phyloP scores from a whole-genome alignment of 2,797 vertebrate genomes.

The Tadarida brasiliensis region DNA sequence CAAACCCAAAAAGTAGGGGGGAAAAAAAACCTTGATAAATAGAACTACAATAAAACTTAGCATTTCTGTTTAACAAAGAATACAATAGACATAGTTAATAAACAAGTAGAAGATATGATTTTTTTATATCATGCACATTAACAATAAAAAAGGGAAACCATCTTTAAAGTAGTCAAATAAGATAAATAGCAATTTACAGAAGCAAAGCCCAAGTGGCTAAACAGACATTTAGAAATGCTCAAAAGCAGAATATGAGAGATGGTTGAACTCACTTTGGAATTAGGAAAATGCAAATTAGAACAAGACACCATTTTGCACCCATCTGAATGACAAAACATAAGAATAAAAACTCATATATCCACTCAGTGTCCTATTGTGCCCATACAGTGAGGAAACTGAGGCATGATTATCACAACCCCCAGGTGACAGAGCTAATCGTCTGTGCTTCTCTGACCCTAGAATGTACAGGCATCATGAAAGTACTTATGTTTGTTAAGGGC shows the following conservation, averaged over 20 bases:
- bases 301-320: neutral
- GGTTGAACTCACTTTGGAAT: neutral
- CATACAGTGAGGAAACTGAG: neutral
- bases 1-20: neutral
- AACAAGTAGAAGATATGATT: neutral
- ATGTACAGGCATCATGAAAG: neutral
- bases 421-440: neutral
- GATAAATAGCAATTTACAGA: neutral
- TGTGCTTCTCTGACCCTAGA: neutral
- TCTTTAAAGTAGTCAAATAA: neutral
- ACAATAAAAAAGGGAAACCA: neutral
- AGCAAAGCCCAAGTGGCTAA: neutral
- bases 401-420: neutral
- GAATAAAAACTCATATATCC: neutral
- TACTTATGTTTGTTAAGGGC: neutral
- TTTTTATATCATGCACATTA: neutral
- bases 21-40: neutral
- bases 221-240: neutral
- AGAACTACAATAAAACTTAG: neutral
- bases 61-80: neutral
- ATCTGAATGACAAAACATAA: neutral
- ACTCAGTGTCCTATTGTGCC: neutral
- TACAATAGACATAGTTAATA: neutral
- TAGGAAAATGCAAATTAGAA: neutral
- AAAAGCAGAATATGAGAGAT: neutral